Base-by-base conservation (phyloP, 2,113 vertebrate genomes). In the Suncus etruscus region DNA sequence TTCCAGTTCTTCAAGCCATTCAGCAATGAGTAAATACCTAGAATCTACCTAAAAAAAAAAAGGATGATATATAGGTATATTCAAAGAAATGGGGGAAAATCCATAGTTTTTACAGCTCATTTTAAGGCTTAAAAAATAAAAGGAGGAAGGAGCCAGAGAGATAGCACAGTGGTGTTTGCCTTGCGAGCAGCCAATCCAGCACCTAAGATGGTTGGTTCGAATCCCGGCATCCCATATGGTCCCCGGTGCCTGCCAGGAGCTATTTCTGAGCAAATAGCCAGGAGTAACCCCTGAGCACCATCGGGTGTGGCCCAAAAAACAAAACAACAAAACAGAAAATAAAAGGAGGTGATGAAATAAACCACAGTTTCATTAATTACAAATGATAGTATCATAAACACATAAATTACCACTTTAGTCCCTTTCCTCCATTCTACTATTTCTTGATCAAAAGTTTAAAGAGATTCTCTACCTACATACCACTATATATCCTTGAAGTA, bases 1-100 rank as follows among this genome's bases (percentile, higher is more conserved):
- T 93, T 45, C 20, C 75, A 92, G 83, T 86, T 87, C n/a, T 74
- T 83, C 70, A 50, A 77, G 32, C 18, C 7, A 68, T 69, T 82
- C 73, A 45, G 11, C 18, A 90, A 84, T 63, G 54, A 88, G 39
- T 75, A 88, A 88, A 39, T 27, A 31, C 32, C 47, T 76, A 90
- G 6, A 79, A 75, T 9, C 9, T 47, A 83, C 22, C 8, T 47
- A 65, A 18, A 9, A 69, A 69, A 69, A 3, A n/a, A 29, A 89
- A 58, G 8, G 69, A 93, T 18, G 70, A 77, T 31, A n/a, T 29
- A 0, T 70, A 24, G 16, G 68, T 20, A 22, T 86, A 70, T 78
- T 79, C 48, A 27, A 48, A 77, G 50, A 70, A 87, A 81, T 76
- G 79, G 3, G 87, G n/a, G 10, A 92, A 89, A 86, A 79, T 63